Conservation (phyloP, 2,888 invertebrate species). For the Agriopis leucophaearia region DNA sequence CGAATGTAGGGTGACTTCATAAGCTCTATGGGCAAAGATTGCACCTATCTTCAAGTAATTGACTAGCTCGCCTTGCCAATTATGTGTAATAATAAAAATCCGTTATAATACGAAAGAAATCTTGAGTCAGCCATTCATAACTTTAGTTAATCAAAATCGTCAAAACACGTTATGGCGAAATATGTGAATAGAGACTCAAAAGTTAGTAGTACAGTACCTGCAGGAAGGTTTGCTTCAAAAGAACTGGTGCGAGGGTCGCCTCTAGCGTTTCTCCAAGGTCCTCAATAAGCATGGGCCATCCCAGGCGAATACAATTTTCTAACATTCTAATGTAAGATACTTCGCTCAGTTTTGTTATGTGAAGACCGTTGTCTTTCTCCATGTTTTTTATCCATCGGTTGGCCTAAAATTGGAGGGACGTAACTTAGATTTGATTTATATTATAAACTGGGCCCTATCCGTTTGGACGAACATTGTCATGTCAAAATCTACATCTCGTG, state of each 20-base stretch:
- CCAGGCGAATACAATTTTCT: conserved; percentile 94
- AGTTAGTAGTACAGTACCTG: conserved; percentile 78
- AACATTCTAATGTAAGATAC: conserved; percentile 90
- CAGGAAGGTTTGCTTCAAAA: conserved; percentile 92
- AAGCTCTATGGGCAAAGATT: no score
- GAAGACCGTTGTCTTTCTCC: conserved; percentile 91
- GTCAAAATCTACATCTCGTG: no score
- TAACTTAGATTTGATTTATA: no score
- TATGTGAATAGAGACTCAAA: background rate
- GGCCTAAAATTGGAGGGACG: conserved; percentile 83
- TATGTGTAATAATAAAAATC: no score
- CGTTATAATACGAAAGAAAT: no score
- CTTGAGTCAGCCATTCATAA: no score
- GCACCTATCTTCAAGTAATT: no score
- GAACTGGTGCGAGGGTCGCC: conserved; percentile 93
- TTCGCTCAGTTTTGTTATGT: conserved; percentile 93
- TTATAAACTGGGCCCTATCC: no score
- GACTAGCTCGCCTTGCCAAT: no score
- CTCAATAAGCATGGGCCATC: conserved; percentile 94
- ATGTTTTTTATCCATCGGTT: conserved; percentile 97
- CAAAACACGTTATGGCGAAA: background rate
- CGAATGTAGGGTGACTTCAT: no score
- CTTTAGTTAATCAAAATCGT: no score
- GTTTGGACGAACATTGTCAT: no score
- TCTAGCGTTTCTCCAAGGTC: conserved; percentile 96